Evolutionary conservation across 2,113 vertebrate genomes (phyloP), one percentile per base, ranked within the genome.

Genomic region (Calcarius ornatus): DNA sequence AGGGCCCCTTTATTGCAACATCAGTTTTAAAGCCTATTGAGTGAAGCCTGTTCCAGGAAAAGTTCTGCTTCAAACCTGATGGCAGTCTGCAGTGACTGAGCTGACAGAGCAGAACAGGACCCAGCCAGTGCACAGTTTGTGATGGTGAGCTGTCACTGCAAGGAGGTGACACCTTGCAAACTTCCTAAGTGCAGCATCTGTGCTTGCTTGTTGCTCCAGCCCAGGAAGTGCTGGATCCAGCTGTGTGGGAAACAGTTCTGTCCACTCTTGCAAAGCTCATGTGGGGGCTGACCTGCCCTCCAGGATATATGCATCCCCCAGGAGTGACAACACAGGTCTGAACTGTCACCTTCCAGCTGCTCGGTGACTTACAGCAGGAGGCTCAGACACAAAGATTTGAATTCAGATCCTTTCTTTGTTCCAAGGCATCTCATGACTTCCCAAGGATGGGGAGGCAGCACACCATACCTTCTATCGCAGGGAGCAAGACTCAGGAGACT

Each of bases 1-100:
- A 57, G 93, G 89, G 86, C 77, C 96, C 94, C 65, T 68, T 78
- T 95, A 92, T 95, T 95, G 93, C 92, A 90, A 86, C 90, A 81
- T 51, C 91, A 84, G 91, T 90, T 95, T 95, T 86, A 92, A 96
- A 97, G 94, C 91, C 90, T 86, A 25, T 16, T 20, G 64, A 83
- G 76, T 68, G 91, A 92, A 70, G 86, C 72, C 88, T 92, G 51
- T 78, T 93, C 53, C 88, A 86, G 73, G 43, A 64, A 71, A 73
- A 93, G 86, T 94, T 88, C 95, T 84, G 92, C 95, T 94, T 78
- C 43, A 83, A 68, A 94, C 82, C 88, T 45, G 69, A 71, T n/a
- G 82, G 89, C 92, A 93, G 76, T 83, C 82, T 83, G 90, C 76
- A 83, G 85, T 25, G 47, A 72, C 1, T n/a, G 1, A 69, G 42